These are phyloP conservation scores for Serripes groenlandicus DNA, from an alignment of 2,888 invertebrate species.

Conservation along the genomic window DNA sequence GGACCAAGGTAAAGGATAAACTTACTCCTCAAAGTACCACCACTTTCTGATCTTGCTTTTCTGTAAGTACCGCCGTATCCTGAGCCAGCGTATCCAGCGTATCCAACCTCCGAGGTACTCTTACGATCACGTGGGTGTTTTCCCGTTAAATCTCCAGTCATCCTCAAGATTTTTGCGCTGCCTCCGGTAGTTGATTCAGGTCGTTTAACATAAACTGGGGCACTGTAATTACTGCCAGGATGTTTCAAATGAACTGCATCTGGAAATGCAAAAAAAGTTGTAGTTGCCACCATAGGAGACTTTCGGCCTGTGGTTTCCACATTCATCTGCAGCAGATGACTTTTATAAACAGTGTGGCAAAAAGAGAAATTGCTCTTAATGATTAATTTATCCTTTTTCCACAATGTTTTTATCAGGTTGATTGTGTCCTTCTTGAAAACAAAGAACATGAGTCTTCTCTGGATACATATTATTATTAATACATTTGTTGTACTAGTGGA, in stretches of 20 bases:
- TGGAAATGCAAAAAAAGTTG: constrained; percentile 36
- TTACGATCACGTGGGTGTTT: constrained; percentile 74
- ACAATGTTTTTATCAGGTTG: too few species aligned
- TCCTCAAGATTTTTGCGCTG: constrained; percentile 76
- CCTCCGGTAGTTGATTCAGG: constrained; percentile 69
- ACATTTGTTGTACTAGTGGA: too few species aligned
- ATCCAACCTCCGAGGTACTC: constrained; percentile 76
- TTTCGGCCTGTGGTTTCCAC: too few species aligned
- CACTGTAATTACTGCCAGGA: constrained; percentile 75
- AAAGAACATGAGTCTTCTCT: too few species aligned
- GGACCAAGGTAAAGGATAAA: too few species aligned
- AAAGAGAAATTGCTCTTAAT: too few species aligned
- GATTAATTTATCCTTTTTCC: too few species aligned
- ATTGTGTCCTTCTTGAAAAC: too few species aligned
- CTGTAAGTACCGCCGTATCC: constrained; percentile 63
- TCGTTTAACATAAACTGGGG: constrained; percentile 74
- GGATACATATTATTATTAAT: too few species aligned
- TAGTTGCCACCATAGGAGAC: too few species aligned
- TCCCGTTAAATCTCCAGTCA: constrained; percentile 81
- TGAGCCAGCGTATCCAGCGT: constrained; percentile 62
- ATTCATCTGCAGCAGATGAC: too few species aligned
- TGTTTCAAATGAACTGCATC: constrained; percentile 79
- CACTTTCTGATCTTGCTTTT: constrained; percentile 71
- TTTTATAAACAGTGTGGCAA: too few species aligned
- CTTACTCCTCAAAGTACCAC: constrained; percentile 80